Conservation (phyloP, 1,140 invertebrate genomes). For the Colletes latitarsis region DNA sequence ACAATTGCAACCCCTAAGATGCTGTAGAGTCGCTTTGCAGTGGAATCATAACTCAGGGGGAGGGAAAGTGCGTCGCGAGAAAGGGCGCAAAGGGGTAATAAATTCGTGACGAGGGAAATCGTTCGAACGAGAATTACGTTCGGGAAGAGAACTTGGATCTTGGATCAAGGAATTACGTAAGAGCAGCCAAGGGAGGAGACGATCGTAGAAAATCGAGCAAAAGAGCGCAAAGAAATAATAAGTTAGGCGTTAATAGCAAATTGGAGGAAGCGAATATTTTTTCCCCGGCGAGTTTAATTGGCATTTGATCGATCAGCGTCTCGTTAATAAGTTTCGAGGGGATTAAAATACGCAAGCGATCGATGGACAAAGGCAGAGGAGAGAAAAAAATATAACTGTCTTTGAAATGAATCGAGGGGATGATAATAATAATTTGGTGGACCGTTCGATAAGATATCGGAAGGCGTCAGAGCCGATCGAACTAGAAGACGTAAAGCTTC, state of each 20-base stretch:
- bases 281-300: neutral
- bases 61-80: neutral
- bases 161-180: neutral
- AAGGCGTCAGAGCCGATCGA: neutral
- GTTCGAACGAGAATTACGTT: neutral
- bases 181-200: too few species aligned
- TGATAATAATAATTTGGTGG: conserved; percentile 4
- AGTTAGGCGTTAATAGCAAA: too few species aligned
- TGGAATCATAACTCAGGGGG: neutral
- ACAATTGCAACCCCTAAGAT: neutral
- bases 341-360: too few species aligned
- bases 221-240: neutral
- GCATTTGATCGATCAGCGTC: neutral
- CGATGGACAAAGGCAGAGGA: neutral
- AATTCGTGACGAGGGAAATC: neutral
- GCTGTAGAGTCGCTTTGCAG: neutral
- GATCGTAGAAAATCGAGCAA: neutral
- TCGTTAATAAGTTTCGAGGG: neutral
- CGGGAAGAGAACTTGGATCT: neutral
- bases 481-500: neutral
- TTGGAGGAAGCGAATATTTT: neutral
- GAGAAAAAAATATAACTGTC: neutral
- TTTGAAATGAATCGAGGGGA: neutral
- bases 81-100: conserved; percentile 2
- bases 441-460: neutral